Percentiles rank a stretch among this genome's conserved stretches.
Evolutionary conservation across 2,113 vertebrate genomes (phyloP).

Genomic region (Corapipo altera): DNA sequence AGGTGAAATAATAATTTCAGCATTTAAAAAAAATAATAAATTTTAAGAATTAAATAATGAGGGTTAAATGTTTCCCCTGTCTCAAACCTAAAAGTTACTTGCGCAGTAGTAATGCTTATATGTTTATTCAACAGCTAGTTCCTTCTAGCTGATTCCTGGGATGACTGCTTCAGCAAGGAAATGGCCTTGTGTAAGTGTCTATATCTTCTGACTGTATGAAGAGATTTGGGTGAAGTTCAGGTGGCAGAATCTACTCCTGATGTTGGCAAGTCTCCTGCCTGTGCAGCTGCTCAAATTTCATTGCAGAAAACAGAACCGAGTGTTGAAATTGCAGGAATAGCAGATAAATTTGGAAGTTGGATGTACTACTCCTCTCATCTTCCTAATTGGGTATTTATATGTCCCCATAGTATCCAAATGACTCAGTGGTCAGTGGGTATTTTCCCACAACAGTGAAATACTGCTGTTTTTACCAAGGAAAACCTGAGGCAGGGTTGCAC

Average conservation of each 20-base stretch:
- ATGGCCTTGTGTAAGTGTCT: not conserved
- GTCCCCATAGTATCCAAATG: not conserved
- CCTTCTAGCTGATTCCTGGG: not conserved
- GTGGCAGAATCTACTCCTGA: not conserved
- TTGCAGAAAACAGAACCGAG: not conserved
- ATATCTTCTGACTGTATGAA: not conserved
- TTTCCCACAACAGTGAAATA: not conserved
- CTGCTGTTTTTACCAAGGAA: not conserved
- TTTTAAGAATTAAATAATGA: not conserved
- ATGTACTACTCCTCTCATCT: not conserved
- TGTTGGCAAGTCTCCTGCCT: not conserved
- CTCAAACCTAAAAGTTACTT: not conserved
- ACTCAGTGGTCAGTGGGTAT: not conserved
- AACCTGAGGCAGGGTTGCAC: not conserved
- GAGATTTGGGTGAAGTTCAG: not conserved
- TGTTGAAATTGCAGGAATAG: not conserved
- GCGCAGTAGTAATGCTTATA: not conserved
- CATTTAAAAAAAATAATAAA: not conserved
- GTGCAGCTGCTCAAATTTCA: not conserved
- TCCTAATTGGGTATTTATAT: not conserved
- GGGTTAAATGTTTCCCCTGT: not conserved
- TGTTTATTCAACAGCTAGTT: not conserved
- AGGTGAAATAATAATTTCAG: not conserved
- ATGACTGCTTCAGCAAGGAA: not conserved
- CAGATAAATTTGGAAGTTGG: constrained; percentile 3